Evolutionary conservation across 2,888 invertebrate genomes (phyloP).

Genomic region (Pocota personata): DNA sequence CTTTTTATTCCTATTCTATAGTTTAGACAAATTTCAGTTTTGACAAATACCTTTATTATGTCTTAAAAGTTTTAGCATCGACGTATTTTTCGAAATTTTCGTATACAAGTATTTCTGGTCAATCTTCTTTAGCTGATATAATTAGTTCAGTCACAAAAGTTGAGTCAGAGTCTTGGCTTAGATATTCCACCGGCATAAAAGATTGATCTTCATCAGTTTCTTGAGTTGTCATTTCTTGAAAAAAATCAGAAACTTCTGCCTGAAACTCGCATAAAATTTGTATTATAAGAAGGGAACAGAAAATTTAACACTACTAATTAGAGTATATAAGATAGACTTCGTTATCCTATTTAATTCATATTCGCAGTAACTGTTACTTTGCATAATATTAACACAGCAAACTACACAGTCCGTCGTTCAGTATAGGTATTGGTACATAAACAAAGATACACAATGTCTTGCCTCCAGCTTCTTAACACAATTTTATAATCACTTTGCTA

Average conservation of each 20-base stretch:
- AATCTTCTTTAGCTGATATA: too few relatives aligned
- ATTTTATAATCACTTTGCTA: too few relatives aligned
- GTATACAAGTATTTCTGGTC: too few relatives aligned
- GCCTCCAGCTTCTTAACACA: too few relatives aligned
- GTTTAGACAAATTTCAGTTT: background rate
- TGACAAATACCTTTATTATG: background rate
- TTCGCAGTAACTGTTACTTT: too few relatives aligned
- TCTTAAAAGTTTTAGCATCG: background rate
- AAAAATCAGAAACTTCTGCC: background rate
- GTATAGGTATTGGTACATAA: too few relatives aligned
- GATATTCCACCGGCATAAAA: background rate
- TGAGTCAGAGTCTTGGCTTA: background rate
- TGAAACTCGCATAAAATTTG: background rate
- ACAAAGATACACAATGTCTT: too few relatives aligned
- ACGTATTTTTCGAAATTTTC: background rate
- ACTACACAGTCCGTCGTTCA: too few relatives aligned
- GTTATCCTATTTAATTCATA: background rate
- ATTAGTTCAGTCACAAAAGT: background rate
- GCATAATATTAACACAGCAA: too few relatives aligned
- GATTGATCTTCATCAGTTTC: background rate
- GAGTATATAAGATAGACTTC: background rate
- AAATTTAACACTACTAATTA: too few relatives aligned
- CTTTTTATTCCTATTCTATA: too few relatives aligned
- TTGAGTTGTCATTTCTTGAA: background rate
- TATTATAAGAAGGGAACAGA: background rate